Evolutionary conservation across 2,888 invertebrate genomes (phyloP), one percentile per base, ranked within the genome.

Genomic region (Sicus ferrugineus): DNA sequence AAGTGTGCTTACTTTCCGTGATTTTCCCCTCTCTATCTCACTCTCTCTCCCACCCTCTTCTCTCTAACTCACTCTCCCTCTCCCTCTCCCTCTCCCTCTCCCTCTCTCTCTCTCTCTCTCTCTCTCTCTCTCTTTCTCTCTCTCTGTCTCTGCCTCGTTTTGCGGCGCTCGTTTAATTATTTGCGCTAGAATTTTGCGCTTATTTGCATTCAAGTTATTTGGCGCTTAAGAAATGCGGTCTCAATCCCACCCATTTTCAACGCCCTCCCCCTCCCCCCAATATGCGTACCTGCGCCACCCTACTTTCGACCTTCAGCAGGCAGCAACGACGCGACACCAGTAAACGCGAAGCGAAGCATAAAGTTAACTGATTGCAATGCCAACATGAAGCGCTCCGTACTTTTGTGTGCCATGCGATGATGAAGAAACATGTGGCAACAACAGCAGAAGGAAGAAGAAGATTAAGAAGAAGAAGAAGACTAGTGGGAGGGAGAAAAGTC

Each of bases 361-460:
- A 59, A 48, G 46, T 58, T 58, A 59, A 67, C 58, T 58, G 31
- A 59, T 67, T 67, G 19, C 59, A 65, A 54, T 38, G 42, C 19
- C 23, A 65, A n/a, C n/a, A n/a, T n/a, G n/a, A n/a, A n/a, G n/a
- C n/a, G n/a, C n/a, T n/a, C n/a, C n/a, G n/a, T n/a, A n/a, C n/a
- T n/a, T 46, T 59, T 23, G 48, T 59, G 59, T 58, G 72, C 76
- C 75, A 54, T 74, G 76, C 74, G 74, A 77, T 75, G 76, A 75
- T 74, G 78, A 77, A 77, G 79, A 78, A 78, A 77, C 79, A 79
- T 79, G 78, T 79, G 79, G 75, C 77, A 74, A 75, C 74, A 75
- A 75, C 77, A 77, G n/a, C n/a, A n/a, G n/a, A n/a, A n/a, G n/a
- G n/a, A n/a, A n/a, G n/a, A n/a, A n/a, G 74, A 72, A 65, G 46